A percentile compares a stretch with the other conserved stretches of the same genome.
phyloP scores from a whole-genome alignment of 2,888 invertebrate genomes.

The Polymixis flavicincta region DNA sequence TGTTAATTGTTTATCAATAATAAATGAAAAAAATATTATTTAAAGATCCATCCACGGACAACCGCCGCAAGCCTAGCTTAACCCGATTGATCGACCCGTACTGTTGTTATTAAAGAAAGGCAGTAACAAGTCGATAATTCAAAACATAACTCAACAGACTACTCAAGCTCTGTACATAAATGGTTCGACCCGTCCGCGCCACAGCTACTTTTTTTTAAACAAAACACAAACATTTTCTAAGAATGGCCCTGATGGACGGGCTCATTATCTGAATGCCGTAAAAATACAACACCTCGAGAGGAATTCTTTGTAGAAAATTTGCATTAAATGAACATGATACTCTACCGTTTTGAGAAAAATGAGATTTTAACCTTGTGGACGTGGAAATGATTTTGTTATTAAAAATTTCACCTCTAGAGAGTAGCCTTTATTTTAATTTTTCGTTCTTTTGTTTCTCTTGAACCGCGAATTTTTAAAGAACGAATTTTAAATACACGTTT shows the following conservation, averaged over 20 bases:
- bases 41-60: too few species aligned
- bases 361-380: constrained; percentile 47
- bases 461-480: background rate
- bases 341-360: constrained; percentile 34
- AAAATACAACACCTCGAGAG: constrained; percentile 45
- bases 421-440: constrained; percentile 9
- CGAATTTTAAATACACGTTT: background rate
- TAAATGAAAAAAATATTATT: too few species aligned
- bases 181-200: background rate
- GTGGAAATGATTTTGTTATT: constrained; percentile 46
- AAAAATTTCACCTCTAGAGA: constrained; percentile 9
- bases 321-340: constrained; percentile 50
- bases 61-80: too few species aligned
- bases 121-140: background rate
- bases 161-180: constrained; percentile 5
- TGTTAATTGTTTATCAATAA: too few species aligned
- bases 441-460: background rate
- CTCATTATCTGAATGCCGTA: constrained; percentile 53
- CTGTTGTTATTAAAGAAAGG: too few species aligned
- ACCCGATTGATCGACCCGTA: too few species aligned
- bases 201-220: constrained; percentile 6
- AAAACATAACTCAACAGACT: background rate
- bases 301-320: constrained; percentile 50
- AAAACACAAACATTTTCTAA: constrained; percentile 15
- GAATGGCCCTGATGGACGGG: constrained; percentile 31